phyloP scores from a whole-genome alignment of 23 tunicate genomes.

The Botrylloides violaceus region DNA sequence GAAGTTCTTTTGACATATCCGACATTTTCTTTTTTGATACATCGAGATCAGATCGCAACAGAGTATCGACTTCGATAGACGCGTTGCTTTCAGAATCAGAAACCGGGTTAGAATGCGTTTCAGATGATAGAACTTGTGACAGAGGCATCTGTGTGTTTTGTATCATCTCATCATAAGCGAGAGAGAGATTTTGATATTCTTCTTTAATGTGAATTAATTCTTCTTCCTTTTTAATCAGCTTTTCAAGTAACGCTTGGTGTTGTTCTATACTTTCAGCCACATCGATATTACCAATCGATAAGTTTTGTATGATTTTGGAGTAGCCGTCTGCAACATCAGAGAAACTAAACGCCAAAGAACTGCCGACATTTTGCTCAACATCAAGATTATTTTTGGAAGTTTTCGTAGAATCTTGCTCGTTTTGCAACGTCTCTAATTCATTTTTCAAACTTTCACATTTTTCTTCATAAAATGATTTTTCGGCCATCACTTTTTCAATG shows the following conservation, averaged over 20 bases:
- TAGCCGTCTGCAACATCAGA: constrained; percentile 9
- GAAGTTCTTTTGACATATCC: constrained; percentile 35
- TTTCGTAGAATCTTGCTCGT: neutral
- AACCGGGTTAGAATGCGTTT: no score
- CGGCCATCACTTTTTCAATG: neutral
- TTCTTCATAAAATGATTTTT: neutral
- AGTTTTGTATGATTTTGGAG: neutral
- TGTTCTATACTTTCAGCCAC: neutral
- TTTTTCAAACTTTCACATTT: neutral
- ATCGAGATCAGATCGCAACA: neutral
- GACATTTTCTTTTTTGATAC: neutral
- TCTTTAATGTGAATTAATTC: neutral
- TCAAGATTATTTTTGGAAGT: neutral
- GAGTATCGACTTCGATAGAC: neutral
- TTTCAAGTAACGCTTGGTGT: constrained; percentile 8
- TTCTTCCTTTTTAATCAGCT: constrained; percentile 17
- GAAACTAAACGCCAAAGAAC: neutral
- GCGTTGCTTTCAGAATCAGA: neutral
- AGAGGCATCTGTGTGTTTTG: constrained; percentile 9
- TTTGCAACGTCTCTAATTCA: neutral
- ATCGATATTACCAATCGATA: neutral
- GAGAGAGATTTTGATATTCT: neutral
- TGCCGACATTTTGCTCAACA: neutral
- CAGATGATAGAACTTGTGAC: constrained; percentile 2
- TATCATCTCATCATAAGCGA: constrained; percentile 14